Percentiles rank a stretch among this genome's conserved stretches.
Evolutionary conservation across 1,140 invertebrate species (phyloP).

Genomic region (Ylistrum balloti): DNA sequence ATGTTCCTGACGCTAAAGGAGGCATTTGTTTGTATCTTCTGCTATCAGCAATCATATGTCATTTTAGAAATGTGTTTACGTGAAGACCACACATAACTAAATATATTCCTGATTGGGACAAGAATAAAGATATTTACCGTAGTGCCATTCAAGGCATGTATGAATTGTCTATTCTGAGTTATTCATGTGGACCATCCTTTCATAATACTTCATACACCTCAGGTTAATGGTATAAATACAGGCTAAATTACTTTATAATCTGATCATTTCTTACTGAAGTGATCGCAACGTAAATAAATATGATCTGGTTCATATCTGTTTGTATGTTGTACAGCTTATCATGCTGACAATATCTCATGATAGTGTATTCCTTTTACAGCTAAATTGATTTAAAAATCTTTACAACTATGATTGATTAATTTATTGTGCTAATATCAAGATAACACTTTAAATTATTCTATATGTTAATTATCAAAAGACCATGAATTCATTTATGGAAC

Average conservation of each 20-base stretch:
- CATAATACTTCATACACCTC: neutral
- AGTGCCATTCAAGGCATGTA: neutral
- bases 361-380: neutral
- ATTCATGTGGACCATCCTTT: neutral
- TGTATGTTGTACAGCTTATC: neutral
- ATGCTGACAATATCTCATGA: neutral
- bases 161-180: neutral
- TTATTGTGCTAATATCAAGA: too few relatives aligned
- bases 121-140: neutral
- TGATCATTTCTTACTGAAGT: neutral
- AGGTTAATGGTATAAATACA: neutral
- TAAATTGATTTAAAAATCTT: too few relatives aligned
- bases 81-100: too few relatives aligned
- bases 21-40: too few relatives aligned
- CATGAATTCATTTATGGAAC: too few relatives aligned
- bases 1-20: too few relatives aligned
- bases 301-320: neutral
- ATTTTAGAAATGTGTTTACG: too few relatives aligned
- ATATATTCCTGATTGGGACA: too few relatives aligned
- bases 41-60: too few relatives aligned
- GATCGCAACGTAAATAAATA: constrained; percentile 27
- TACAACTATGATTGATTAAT: too few relatives aligned
- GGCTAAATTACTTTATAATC: neutral
- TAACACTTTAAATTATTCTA: too few relatives aligned
- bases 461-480: too few relatives aligned